A percentile compares a stretch with the other conserved stretches of the same genome.
phyloP scores from a whole-genome alignment of 1,140 invertebrate genomes.

The Drosophila lini region DNA sequence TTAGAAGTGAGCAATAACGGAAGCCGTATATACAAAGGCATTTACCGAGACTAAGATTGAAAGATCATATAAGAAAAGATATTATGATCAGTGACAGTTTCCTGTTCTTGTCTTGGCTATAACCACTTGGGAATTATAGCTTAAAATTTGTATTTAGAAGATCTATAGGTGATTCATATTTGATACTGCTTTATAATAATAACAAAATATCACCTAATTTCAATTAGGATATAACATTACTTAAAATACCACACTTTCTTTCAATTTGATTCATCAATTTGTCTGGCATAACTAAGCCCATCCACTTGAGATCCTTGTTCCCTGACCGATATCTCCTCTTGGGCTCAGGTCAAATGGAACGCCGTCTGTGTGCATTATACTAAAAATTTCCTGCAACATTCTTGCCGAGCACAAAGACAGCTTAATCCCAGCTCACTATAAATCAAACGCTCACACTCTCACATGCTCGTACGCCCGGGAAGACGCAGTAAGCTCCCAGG shows the following conservation, averaged over 20 bases:
- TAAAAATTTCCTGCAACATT: constrained; percentile 71
- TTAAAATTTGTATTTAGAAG: neutral
- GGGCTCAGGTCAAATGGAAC: constrained; percentile 24
- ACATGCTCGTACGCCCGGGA: constrained; percentile 35
- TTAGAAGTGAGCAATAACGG: neutral
- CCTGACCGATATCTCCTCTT: constrained; percentile 1
- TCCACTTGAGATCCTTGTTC: neutral
- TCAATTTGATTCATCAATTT: neutral
- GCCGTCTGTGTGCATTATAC: constrained; percentile 56
- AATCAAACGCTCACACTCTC: constrained; percentile 62
- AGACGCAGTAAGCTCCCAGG: constrained; percentile 75
- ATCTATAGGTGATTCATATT: neutral
- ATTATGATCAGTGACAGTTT: neutral
- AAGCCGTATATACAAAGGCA: constrained; percentile 1
- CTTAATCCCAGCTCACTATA: constrained; percentile 82
- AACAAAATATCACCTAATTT: neutral
- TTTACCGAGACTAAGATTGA: neutral
- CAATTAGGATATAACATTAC: neutral
- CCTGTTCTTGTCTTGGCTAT: neutral
- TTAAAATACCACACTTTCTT: too few relatives aligned
- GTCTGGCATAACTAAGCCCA: neutral
- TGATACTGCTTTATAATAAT: neutral
- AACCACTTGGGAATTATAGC: neutral
- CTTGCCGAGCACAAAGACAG: constrained; percentile 74
- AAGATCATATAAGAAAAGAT: neutral